These are phyloP conservation scores for Eupithecia exiguata DNA, from an alignment of 2,888 invertebrate species.

Conservation along the genomic window DNA sequence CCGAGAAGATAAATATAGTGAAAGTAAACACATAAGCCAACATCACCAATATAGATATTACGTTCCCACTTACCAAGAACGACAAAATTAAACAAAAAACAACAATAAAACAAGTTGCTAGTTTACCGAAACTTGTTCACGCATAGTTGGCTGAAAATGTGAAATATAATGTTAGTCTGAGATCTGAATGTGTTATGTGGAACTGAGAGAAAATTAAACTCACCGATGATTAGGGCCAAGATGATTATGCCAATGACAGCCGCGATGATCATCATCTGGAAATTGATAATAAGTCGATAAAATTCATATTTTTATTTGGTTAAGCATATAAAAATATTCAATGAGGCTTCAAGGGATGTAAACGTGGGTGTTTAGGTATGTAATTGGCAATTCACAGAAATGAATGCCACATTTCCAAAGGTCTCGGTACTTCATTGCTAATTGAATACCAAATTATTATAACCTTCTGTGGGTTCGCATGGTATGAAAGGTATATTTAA, in stretches of 20 bases:
- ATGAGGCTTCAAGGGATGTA: neutral
- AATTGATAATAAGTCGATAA: conserved; percentile 40
- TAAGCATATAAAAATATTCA: neutral
- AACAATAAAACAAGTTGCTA: conserved; percentile 71
- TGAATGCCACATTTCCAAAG: neutral
- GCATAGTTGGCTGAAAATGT: conserved; percentile 83
- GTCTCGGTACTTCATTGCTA: neutral
- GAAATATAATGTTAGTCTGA: conserved; percentile 76
- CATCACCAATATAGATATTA: conserved; percentile 62
- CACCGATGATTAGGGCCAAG: conserved; percentile 95
- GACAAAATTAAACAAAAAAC: conserved; percentile 64
- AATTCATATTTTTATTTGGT: neutral
- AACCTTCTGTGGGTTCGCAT: neutral
- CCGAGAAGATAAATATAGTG: conserved; percentile 50
- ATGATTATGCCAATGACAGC: conserved; percentile 93
- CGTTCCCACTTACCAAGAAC: conserved; percentile 72
- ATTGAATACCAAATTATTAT: neutral
- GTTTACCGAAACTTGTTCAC: conserved; percentile 82
- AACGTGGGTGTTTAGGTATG: neutral
- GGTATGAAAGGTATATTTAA: neutral
- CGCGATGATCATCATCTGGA: conserved; percentile 95
- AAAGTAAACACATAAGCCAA: conserved; percentile 75
- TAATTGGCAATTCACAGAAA: neutral
- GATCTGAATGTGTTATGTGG: conserved; percentile 50
- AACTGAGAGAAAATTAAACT: conserved; percentile 63